Evolutionary conservation across 2,888 invertebrate species (phyloP).

Genomic region (Acanthosepion pharaonis): DNA sequence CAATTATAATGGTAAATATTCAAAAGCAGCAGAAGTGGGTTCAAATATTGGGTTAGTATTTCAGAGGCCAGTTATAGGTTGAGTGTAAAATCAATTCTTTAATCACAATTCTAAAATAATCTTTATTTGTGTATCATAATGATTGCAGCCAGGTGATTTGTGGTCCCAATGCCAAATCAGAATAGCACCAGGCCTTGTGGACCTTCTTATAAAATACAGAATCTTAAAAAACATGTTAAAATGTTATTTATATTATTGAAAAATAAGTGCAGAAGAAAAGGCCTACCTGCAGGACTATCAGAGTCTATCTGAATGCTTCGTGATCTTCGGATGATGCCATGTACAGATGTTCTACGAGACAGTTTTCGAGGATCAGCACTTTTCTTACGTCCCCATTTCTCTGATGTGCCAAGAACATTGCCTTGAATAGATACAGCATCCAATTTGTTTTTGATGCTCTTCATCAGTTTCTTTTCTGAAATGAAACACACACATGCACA

Average conservation of each 20-base stretch:
- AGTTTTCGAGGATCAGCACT: constrained; percentile 37
- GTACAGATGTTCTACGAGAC: constrained; percentile 77
- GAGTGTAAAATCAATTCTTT: background rate
- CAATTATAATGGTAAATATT: background rate
- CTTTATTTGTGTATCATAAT: too few relatives aligned
- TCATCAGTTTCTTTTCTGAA: constrained; percentile 41
- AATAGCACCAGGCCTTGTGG: background rate
- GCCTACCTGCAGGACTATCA: constrained; percentile 73
- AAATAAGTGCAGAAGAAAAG: background rate
- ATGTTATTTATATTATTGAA: background rate
- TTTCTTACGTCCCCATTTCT: constrained; percentile 35
- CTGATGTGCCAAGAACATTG: background rate
- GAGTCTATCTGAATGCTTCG: constrained; percentile 89
- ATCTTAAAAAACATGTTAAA: background rate
- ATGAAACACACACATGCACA: background rate
- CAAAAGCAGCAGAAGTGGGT: background rate
- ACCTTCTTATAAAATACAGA: background rate
- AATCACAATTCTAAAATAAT: background rate
- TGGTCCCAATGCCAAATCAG: background rate
- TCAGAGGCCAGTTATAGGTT: background rate
- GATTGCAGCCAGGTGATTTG: background rate
- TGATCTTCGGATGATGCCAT: constrained; percentile 94
- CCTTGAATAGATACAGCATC: constrained; percentile 36
- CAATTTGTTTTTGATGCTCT: constrained; percentile 35
- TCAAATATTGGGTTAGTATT: background rate